These are phyloP conservation scores for Melipona quadrifasciata DNA, from an alignment of 1,140 invertebrate genomes.

Conservation along the genomic window DNA sequence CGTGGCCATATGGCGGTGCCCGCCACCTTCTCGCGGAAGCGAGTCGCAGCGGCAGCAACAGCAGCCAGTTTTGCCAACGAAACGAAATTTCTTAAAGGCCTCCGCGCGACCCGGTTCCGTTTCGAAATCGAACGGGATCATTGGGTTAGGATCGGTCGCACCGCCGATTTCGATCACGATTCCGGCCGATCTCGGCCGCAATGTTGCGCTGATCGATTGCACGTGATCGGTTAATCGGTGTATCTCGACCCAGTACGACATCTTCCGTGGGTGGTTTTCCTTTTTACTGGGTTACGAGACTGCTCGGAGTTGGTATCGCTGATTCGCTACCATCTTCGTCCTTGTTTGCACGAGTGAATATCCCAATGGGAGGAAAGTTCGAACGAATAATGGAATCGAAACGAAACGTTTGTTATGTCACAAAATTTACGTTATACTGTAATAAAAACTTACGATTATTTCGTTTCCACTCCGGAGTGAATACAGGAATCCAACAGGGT, in stretches of 20 bases:
- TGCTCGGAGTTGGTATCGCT: no score
- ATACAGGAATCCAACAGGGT: no score
- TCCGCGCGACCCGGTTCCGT: conserved; percentile 8
- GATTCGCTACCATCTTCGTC: no score
- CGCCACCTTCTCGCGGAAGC: conserved; percentile 48
- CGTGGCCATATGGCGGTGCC: conserved; percentile 11
- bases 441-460: no score
- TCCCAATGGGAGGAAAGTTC: no score
- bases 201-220: not conserved
- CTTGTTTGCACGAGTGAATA: no score
- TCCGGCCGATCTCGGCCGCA: no score
- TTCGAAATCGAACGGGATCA: not conserved
- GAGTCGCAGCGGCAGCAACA: no score
- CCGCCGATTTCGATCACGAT: not conserved
- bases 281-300: not conserved
- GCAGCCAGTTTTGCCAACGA: not conserved
- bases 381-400: no score
- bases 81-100: conserved; percentile 28
- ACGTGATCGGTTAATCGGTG: conserved; percentile 8
- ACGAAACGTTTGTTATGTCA: no score
- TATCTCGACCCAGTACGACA: not conserved
- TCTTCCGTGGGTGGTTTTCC: not conserved
- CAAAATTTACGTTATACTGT: no score
- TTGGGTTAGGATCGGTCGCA: not conserved
- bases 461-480: no score